Evolutionary conservation across 2,797 vertebrate species (phyloP).

Genomic region (Euphonia xanthogaster): DNA sequence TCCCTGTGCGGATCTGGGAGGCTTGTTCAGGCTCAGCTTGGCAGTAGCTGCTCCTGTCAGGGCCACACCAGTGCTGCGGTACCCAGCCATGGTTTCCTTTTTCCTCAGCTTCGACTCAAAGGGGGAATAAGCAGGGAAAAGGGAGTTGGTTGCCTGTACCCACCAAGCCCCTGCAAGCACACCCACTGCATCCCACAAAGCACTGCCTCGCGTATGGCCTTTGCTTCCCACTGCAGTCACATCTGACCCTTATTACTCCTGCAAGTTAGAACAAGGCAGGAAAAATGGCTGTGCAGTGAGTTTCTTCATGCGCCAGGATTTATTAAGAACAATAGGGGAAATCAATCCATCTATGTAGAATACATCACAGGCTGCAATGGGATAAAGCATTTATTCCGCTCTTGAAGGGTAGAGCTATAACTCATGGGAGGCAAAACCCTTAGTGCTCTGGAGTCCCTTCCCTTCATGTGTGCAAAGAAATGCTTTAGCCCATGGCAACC

Average conservation of each 20-base stretch:
- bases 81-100: background rate
- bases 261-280: conserved; percentile 64
- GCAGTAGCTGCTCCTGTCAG: background rate
- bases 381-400: conserved; percentile 69
- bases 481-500: conserved; percentile 61
- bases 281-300: conserved; percentile 63
- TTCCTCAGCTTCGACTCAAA: background rate
- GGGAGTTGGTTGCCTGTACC: background rate
- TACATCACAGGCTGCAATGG: conserved; percentile 64
- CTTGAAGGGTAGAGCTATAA: conserved; percentile 71
- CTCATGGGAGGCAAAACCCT: conserved; percentile 67
- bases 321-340: conserved; percentile 71
- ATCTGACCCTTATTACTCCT: conserved; percentile 65
- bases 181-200: background rate
- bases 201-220: background rate
- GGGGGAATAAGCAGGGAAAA: background rate
- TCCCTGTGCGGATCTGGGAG: background rate
- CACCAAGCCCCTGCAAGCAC: background rate
- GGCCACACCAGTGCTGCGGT: fast-evolving
- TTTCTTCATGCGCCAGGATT: conserved; percentile 63
- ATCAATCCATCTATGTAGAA: conserved; percentile 69
- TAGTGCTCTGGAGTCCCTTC: conserved; percentile 59
- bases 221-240: conserved; percentile 55
- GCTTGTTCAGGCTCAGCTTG: background rate
- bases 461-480: conserved; percentile 63